Evolutionary conservation across 2,888 invertebrate species (phyloP).

Genomic region (Trypoxylon attenuatum): DNA sequence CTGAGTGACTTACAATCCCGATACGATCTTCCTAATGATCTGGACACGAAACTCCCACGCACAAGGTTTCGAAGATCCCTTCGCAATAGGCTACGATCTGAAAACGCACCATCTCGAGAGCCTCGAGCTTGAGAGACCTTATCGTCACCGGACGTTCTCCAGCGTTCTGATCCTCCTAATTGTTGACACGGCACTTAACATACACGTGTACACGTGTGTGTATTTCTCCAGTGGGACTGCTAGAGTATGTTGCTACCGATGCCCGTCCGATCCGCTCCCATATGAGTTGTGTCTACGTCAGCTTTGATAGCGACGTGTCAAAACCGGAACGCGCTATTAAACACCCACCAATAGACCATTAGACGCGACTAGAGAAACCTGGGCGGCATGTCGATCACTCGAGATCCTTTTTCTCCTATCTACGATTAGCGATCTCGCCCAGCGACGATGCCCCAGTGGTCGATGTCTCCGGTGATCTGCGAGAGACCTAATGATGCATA

Average conservation of each 20-base stretch:
- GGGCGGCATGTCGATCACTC: conserved; percentile 22
- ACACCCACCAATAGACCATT: conserved; percentile 46
- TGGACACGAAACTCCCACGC: conserved; percentile 70
- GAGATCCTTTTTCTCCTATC: conserved; percentile 1
- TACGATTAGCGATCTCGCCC: neutral
- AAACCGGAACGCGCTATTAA: conserved; percentile 58
- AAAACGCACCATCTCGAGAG: conserved; percentile 41
- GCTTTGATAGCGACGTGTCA: conserved; percentile 38
- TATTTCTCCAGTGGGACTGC: conserved; percentile 23
- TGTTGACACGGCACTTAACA: conserved; percentile 66
- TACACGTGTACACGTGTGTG: conserved; percentile 41
- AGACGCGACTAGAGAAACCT: conserved; percentile 18
- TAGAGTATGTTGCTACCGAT: conserved; percentile 10
- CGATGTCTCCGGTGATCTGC: conserved; percentile 15
- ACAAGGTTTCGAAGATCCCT: conserved; percentile 36
- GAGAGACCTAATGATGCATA: conserved; percentile 20
- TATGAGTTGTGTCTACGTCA: conserved; percentile 18
- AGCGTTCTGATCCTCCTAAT: conserved; percentile 70
- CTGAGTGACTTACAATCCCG: conserved; percentile 70
- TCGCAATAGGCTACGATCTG: conserved; percentile 43
- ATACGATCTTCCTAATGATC: conserved; percentile 72
- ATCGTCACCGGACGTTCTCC: conserved; percentile 64
- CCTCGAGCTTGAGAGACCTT: conserved; percentile 54
- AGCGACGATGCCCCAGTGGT: too few relatives aligned
- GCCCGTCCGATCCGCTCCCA: conserved; percentile 3